Conservation (phyloP, 2,888 invertebrate genomes). For the Aspidiotus rigidus region DNA sequence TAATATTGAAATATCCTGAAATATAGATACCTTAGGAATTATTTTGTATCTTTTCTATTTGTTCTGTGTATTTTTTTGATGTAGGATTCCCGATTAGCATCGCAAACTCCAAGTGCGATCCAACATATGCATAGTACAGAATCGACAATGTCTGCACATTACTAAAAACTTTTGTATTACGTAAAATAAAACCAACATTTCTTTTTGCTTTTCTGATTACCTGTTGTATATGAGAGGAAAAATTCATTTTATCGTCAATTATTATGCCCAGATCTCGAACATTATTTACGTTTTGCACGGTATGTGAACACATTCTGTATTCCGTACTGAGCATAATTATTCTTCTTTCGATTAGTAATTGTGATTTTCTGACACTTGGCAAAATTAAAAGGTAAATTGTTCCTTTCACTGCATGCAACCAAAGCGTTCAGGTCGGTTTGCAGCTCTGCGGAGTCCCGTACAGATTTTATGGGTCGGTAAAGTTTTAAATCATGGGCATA, state of each 20-base stretch:
- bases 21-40: not conserved
- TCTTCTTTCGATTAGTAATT: not conserved
- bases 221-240: not conserved
- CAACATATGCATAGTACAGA: not conserved
- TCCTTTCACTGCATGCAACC: not conserved
- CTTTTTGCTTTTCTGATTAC: not conserved
- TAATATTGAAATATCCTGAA: not conserved
- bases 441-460: not conserved
- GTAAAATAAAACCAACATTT: not conserved
- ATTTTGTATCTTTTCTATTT: not conserved
- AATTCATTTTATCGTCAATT: not conserved
- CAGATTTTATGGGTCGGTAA: not conserved
- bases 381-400: not conserved
- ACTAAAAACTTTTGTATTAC: not conserved
- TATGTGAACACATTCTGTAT: no score
- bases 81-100: not conserved
- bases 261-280: not conserved
- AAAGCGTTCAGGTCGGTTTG: not conserved
- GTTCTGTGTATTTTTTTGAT: not conserved
- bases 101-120: not conserved
- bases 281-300: no score
- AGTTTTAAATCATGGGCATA: constrained; percentile 3
- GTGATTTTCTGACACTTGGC: not conserved
- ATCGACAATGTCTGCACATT: not conserved
- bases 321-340: no score